phyloP scores from a whole-genome alignment of 1,140 invertebrate genomes.

The Saccostrea cuccullata region DNA sequence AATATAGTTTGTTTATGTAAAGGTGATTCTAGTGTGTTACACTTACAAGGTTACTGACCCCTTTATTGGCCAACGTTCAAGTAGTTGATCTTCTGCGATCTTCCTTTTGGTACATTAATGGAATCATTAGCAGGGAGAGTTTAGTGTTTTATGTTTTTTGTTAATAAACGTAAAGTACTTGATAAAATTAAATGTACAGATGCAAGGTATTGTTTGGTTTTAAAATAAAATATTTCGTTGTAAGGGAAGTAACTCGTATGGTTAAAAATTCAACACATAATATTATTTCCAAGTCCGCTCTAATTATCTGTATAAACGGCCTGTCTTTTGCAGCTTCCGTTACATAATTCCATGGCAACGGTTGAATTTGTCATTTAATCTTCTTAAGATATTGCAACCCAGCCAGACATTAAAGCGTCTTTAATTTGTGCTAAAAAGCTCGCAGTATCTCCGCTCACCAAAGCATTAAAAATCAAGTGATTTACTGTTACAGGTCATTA shows the following conservation, averaged over 20 bases:
- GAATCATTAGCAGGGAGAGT: constrained; percentile 2
- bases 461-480: constrained; percentile 1
- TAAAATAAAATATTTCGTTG: neutral
- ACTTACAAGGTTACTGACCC: constrained; percentile 7
- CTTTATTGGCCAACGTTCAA: constrained; percentile 31
- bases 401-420: neutral
- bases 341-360: constrained; percentile 14
- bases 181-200: constrained; percentile 1
- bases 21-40: constrained; percentile 26
- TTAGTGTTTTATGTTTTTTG: neutral
- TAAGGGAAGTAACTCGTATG: constrained; percentile 30
- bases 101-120: constrained; percentile 8
- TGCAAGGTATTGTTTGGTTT: neutral
- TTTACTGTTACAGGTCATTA: constrained; percentile 34
- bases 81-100: constrained; percentile 2
- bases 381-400: constrained; percentile 11
- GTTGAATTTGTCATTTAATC: constrained; percentile 24
- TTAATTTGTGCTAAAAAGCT: neutral
- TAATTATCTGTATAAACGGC: constrained; percentile 18
- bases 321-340: neutral
- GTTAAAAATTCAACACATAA: neutral
- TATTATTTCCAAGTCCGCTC: neutral
- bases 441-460: neutral
- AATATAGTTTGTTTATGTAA: neutral
- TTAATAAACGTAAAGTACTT: neutral